A percentile compares a stretch with the other conserved stretches of the same genome.
phyloP scores from a whole-genome alignment of 2,797 vertebrate species.

The Psittacula echo region DNA sequence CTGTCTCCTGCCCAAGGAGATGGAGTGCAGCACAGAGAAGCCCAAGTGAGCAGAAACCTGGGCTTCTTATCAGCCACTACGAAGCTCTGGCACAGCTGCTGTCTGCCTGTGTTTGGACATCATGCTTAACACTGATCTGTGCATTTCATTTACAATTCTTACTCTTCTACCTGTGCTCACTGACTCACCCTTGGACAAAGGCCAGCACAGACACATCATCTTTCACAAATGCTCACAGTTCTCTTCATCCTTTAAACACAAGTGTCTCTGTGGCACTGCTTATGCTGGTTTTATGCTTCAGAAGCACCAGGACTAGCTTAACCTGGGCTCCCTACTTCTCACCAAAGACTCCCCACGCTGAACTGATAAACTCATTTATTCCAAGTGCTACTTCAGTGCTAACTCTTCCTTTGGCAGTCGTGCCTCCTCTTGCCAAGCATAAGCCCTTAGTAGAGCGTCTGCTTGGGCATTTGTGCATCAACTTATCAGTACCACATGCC shows the following conservation, averaged over 20 bases:
- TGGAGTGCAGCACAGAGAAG: rapidly evolving
- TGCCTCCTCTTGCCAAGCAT: background rate
- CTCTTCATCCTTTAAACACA: background rate
- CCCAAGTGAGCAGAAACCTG: background rate
- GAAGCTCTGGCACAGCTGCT: background rate
- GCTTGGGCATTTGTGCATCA: background rate
- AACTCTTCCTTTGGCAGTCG: background rate
- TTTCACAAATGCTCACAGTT: background rate
- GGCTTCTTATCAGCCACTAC: background rate
- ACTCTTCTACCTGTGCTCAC: background rate
- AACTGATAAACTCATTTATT: background rate
- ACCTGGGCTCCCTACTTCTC: background rate
- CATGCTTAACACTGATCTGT: background rate
- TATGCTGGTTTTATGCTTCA: background rate
- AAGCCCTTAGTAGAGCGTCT: background rate
- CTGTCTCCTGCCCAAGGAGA: background rate
- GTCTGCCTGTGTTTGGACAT: background rate
- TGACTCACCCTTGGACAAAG: background rate
- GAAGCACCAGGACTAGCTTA: background rate
- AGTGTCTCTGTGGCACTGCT: background rate
- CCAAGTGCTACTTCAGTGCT: background rate
- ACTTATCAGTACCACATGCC: background rate
- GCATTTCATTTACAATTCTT: background rate
- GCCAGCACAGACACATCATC: background rate
- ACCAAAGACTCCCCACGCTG: background rate